A percentile compares a stretch with the other conserved stretches of the same genome.
These are phyloP conservation scores for Blennius ocellaris DNA, from an alignment of 2,113 vertebrate species.

Conservation along the genomic window DNA sequence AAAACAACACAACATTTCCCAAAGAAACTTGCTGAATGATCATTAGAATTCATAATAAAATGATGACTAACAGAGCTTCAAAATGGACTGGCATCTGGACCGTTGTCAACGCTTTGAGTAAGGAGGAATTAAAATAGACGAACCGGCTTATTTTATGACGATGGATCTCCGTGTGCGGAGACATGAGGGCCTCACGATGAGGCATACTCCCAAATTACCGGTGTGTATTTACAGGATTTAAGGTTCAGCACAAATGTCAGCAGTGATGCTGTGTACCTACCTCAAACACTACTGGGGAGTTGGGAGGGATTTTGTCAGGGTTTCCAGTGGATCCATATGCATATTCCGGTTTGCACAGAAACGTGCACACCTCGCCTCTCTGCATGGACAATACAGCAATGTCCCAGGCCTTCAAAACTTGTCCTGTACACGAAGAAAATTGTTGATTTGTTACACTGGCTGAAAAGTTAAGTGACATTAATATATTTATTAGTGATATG, in stretches of 20 bases:
- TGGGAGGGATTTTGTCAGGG: constrained; percentile 92
- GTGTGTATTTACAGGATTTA: not conserved
- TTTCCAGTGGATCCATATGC: constrained; percentile 91
- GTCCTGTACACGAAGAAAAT: constrained; percentile 80
- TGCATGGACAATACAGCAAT: constrained; percentile 93
- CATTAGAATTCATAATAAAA: too few species aligned
- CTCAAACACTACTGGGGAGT: constrained; percentile 92
- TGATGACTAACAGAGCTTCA: not conserved
- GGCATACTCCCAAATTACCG: constrained; percentile 26
- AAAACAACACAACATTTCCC: too few species aligned
- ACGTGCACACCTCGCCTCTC: constrained; percentile 90
- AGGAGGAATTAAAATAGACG: constrained; percentile 42
- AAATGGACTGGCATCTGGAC: constrained; percentile 9
- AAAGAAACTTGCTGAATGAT: not conserved
- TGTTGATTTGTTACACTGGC: not conserved
- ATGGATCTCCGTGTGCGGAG: constrained; percentile 70
- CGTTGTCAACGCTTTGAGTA: not conserved
- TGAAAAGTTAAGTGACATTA: not conserved
- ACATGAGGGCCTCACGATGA: constrained; percentile 3
- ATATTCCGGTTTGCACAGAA: constrained; percentile 93
- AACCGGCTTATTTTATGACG: constrained; percentile 32
- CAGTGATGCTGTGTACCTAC: constrained; percentile 43
- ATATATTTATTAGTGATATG: not conserved
- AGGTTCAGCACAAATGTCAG: constrained; percentile 13
- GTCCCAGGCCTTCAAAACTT: constrained; percentile 97